These are phyloP conservation scores for Sebastes steindachneri DNA, from an alignment of 2,797 vertebrate species.

Conservation along the genomic window DNA sequence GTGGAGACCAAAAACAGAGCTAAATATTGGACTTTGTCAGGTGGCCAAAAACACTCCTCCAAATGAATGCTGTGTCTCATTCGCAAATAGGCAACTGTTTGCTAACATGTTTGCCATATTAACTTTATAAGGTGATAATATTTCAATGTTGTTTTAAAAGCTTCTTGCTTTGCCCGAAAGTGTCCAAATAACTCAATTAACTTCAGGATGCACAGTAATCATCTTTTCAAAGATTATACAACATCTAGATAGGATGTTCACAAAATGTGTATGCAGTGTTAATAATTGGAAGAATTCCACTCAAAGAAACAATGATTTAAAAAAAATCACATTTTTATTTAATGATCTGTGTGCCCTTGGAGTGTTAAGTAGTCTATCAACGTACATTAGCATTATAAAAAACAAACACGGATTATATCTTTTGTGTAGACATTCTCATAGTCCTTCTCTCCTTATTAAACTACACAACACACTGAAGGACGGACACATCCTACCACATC, in stretches of 20 bases:
- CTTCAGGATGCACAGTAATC: neutral
- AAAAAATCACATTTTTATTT: conserved; percentile 30
- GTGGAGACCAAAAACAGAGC: neutral
- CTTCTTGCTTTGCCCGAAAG: neutral
- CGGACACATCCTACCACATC: neutral
- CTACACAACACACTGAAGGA: neutral
- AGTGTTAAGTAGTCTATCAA: conserved; percentile 13
- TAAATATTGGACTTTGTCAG: neutral
- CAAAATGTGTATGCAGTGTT: neutral
- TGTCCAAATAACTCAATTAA: neutral
- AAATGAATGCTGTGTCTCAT: neutral
- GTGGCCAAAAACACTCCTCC: neutral
- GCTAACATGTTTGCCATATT: neutral
- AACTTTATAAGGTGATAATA: neutral
- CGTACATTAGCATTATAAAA: conserved; percentile 1
- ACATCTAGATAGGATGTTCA: neutral
- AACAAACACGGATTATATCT: conserved; percentile 11
- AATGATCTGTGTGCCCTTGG: conserved; percentile 35
- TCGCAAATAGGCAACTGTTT: neutral
- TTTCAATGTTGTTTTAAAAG: neutral
- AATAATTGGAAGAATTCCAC: neutral
- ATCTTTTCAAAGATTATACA: neutral
- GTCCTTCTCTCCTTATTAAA: conserved; percentile 4
- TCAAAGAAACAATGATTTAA: neutral
- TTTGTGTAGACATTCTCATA: neutral